These are phyloP conservation scores for Sciurus niger DNA, from an alignment of 2,113 vertebrate species.

Conservation along the genomic window DNA sequence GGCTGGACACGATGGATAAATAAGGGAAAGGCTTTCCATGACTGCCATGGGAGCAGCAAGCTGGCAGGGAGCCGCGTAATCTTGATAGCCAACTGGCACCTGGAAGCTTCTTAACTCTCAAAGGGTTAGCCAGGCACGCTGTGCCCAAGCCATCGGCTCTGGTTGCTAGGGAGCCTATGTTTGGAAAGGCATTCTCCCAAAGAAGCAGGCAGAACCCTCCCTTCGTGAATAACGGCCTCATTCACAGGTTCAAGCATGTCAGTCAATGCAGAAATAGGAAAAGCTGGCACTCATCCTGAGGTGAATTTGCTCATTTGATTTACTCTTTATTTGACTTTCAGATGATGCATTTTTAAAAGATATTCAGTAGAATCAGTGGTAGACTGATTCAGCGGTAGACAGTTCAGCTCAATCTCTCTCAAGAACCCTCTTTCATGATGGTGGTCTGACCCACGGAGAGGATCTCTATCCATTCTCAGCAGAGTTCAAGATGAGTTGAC, in stretches of 20 bases:
- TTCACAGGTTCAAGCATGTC: neutral
- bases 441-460: neutral
- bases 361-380: neutral
- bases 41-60: constrained; percentile 62
- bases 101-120: constrained; percentile 56
- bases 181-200: neutral
- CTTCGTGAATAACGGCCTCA: neutral
- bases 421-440: neutral
- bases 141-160: neutral
- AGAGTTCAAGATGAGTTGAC: neutral
- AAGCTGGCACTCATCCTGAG: neutral
- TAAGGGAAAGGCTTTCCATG: constrained; percentile 57
- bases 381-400: neutral
- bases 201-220: neutral
- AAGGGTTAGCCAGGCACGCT: constrained; percentile 47
- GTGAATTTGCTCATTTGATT: neutral
- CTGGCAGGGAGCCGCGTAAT: constrained; percentile 67
- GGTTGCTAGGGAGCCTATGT: neutral
- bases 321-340: constrained; percentile 18
- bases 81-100: constrained; percentile 74
- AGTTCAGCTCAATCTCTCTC: neutral
- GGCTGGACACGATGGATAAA: constrained; percentile 61
- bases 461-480: neutral
- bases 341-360: neutral
- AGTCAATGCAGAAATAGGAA: neutral